Base-by-base conservation (phyloP, 2,888 invertebrate species). In the Carterocephalus palaemon region DNA sequence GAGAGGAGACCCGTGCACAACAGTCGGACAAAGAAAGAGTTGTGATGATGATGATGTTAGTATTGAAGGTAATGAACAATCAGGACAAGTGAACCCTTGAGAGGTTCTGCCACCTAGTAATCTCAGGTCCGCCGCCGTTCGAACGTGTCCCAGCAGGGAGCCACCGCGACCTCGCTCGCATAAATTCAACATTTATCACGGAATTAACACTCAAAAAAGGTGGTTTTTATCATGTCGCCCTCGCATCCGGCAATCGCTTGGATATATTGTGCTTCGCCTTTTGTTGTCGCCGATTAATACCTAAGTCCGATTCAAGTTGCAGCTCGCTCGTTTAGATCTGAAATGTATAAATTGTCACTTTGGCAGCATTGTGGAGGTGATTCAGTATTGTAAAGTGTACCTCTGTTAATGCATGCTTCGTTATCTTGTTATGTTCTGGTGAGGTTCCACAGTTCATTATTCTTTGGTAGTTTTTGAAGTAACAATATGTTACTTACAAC, bases 101-200 rank as follows among this genome's bases (percentile, higher is more conserved):
- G n/a, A n/a, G n/a, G n/a, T n/a, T n/a, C n/a, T n/a, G n/a, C n/a
- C n/a, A n/a, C n/a, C n/a, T n/a, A n/a, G n/a, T n/a, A n/a, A n/a
- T n/a, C n/a, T n/a, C n/a, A n/a, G n/a, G n/a, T n/a, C n/a, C n/a
- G n/a, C n/a, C n/a, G n/a, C n/a, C n/a, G n/a, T n/a, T n/a, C 64
- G 41, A 56, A 53, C 60, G 57, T 58, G 57, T 63, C 82, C 46
- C 83, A 73, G 83, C 82, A 72, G 83, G 83, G 68, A 62, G 58
- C 70, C 54, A 49, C 62, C 64, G 65, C 75, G 76, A 73, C 75
- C 75, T 70, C 74, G 66, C 58, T 67, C 75, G 84, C 78, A 86
- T 86, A 84, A 84, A 85, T 85, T 82, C 71, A 58, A 73, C 80
- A 86, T 86, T 86, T 84, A 84, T 85, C 84, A 85, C 83, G 85